These are phyloP conservation scores for Aphodius granarius DNA, from an alignment of 2,888 invertebrate species.

Conservation along the genomic window DNA sequence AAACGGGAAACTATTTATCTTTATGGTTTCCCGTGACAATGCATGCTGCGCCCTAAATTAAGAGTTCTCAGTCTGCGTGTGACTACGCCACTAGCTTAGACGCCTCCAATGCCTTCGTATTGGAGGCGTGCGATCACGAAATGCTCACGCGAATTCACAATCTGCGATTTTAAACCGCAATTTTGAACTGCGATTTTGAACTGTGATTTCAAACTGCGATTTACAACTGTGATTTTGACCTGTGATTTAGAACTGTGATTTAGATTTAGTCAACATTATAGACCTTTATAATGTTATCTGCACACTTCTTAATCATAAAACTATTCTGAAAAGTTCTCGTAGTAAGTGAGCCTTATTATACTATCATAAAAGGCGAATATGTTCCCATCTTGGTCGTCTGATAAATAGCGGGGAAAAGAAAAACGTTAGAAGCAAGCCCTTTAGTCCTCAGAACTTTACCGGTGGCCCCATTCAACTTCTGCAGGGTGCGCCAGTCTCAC, in stretches of 20 bases:
- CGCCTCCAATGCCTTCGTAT: no score
- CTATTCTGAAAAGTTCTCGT: background rate
- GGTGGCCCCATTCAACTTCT: background rate
- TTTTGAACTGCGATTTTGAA: no score
- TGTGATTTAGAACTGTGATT: no score
- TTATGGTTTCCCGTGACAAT: constrained; percentile 17
- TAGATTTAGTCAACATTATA: no score
- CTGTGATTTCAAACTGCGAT: no score
- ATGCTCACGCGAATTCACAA: no score
- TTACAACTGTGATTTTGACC: no score
- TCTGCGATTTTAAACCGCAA: no score
- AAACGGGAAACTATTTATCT: constrained; percentile 16
- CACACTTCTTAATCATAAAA: background rate
- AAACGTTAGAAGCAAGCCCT: background rate
- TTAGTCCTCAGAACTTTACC: background rate
- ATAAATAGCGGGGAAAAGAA: background rate
- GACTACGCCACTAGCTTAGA: background rate
- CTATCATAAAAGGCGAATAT: background rate
- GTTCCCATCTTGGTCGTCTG: background rate
- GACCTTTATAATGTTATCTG: no score
- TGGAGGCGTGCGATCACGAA: no score
- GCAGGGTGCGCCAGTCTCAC: background rate
- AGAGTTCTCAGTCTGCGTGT: background rate
- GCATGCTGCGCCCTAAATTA: background rate
- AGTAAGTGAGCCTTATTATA: background rate